Evolutionary conservation across 2,113 vertebrate genomes (phyloP).

Genomic region (Stomatorhinus ivindoensis): DNA sequence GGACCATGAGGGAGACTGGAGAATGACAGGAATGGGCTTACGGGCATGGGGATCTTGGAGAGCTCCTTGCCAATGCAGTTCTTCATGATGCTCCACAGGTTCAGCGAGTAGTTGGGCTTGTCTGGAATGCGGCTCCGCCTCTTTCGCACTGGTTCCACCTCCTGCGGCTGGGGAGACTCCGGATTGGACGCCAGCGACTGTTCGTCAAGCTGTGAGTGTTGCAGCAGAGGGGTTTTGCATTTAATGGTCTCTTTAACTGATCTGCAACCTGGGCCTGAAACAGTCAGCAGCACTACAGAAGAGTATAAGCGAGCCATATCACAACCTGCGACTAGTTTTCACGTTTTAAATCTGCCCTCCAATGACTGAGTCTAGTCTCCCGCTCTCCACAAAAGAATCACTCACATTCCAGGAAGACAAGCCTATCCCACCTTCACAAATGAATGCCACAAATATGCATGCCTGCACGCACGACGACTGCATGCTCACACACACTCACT

Average conservation of each 20-base stretch:
- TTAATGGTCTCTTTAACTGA: neutral
- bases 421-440: neutral
- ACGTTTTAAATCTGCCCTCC: neutral
- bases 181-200: slow-evolving; percentile 60
- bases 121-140: slow-evolving; percentile 79
- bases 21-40: slow-evolving; percentile 41
- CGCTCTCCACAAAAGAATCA: neutral
- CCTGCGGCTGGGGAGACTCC: slow-evolving; percentile 55
- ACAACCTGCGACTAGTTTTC: neutral
- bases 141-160: slow-evolving; percentile 62
- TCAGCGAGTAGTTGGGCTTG: slow-evolving; percentile 93
- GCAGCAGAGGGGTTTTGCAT: slow-evolving; percentile 30
- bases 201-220: slow-evolving; percentile 73
- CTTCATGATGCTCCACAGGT: slow-evolving; percentile 96
- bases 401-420: neutral
- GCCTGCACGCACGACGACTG: neutral
- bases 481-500: slow-evolving; percentile 28
- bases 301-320: neutral
- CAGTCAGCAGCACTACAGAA: neutral
- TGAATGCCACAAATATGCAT: neutral
- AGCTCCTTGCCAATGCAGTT: slow-evolving; percentile 94
- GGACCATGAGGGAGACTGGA: neutral
- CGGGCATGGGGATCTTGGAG: slow-evolving; percentile 93
- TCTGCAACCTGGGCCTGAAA: neutral
- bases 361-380: neutral